These are phyloP conservation scores for Nothobranchius furzeri DNA, from an alignment of 2,113 vertebrate species.

Conservation along the genomic window DNA sequence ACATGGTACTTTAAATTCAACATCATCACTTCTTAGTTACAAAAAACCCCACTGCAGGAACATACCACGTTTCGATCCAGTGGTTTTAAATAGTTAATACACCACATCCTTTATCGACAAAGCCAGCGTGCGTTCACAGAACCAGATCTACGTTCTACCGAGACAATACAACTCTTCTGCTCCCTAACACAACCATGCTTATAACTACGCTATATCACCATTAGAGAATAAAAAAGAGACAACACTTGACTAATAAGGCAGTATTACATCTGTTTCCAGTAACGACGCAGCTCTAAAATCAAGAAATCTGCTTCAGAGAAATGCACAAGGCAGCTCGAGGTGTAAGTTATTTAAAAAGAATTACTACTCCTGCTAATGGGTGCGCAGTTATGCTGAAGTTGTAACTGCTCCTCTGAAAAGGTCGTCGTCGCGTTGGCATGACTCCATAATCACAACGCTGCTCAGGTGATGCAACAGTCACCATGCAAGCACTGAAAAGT, in stretches of 20 bases:
- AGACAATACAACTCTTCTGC: constrained; percentile 10
- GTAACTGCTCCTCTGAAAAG: constrained; percentile 35
- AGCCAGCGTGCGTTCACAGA: constrained; percentile 5
- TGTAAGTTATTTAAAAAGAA: constrained; percentile 32
- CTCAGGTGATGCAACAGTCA: neutral
- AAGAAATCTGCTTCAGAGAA: constrained; percentile 42
- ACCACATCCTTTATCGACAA: constrained; percentile 56
- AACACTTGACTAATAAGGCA: constrained; percentile 57
- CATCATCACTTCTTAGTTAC: neutral
- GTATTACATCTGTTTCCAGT: constrained; percentile 20
- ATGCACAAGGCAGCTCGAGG: constrained; percentile 50
- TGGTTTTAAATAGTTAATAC: constrained; percentile 23
- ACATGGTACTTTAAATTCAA: constrained; percentile 26
- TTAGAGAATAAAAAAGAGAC: neutral
- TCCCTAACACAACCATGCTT: constrained; percentile 29
- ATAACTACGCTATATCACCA: constrained; percentile 15
- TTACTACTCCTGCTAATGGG: constrained; percentile 21
- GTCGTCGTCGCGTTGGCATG: constrained; percentile 29
- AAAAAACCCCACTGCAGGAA: constrained; percentile 3
- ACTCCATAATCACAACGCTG: constrained; percentile 29
- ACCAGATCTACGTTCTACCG: constrained; percentile 15
- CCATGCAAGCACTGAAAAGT: no score
- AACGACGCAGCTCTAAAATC: constrained; percentile 30
- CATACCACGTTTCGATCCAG: constrained; percentile 10
- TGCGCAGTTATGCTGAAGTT: constrained; percentile 27